Evolutionary conservation across 1,140 invertebrate species (phyloP).

Genomic region (Helicoverpa zea): DNA sequence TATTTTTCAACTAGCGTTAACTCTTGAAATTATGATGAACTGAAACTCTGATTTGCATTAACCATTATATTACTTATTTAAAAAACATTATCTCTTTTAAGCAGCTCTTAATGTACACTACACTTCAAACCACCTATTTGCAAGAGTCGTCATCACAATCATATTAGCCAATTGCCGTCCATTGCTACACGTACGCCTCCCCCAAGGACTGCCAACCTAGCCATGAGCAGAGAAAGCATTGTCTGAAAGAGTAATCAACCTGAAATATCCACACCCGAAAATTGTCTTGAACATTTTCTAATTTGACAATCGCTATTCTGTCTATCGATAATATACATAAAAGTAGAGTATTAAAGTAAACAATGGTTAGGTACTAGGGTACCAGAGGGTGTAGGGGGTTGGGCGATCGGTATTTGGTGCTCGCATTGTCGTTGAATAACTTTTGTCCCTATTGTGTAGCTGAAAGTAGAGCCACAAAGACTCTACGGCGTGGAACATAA

Average conservation of each 20-base stretch:
- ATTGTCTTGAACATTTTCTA: constrained; percentile 54
- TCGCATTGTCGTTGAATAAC: constrained; percentile 87
- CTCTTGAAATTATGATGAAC: too few species aligned
- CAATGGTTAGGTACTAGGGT: constrained; percentile 81
- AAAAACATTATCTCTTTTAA: not conserved
- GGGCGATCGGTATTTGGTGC: constrained; percentile 87
- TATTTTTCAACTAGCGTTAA: too few species aligned
- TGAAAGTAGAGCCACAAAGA: constrained; percentile 86
- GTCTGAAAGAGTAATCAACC: not conserved
- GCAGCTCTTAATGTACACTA: not conserved
- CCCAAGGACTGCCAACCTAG: too few species aligned
- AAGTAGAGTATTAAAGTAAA: constrained; percentile 85
- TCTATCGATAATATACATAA: constrained; percentile 82
- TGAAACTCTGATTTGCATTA: too few species aligned
- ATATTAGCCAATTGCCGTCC: too few species aligned
- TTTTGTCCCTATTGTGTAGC: constrained; percentile 87
- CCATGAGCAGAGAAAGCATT: not conserved
- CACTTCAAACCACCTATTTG: too few species aligned
- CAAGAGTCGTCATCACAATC: too few species aligned
- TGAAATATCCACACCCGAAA: constrained; percentile 16
- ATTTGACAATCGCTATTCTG: constrained; percentile 76
- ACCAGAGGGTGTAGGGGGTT: constrained; percentile 67
- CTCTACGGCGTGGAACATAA: constrained; percentile 85
- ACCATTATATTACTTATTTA: not conserved
- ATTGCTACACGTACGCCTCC: too few species aligned